These are phyloP conservation scores for Oreochromis grahami DNA, from an alignment of 2,797 vertebrate genomes.

Conservation along the genomic window DNA sequence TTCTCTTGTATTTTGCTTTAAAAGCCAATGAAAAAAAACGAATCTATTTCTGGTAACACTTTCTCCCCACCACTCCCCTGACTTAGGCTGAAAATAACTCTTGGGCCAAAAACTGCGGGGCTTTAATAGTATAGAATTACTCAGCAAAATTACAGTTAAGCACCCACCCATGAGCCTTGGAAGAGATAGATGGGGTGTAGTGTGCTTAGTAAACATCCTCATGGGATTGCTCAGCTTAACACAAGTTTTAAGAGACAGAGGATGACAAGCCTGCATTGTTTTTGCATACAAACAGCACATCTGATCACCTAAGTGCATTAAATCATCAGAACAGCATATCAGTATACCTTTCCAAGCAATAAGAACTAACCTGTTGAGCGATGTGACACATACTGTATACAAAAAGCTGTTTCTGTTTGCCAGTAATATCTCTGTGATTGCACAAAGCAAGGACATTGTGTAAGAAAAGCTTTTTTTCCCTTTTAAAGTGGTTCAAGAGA, in stretches of 20 bases:
- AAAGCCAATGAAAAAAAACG: neutral
- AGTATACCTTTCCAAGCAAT: neutral
- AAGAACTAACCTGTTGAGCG: neutral
- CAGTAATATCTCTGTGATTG: neutral
- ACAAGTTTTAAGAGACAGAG: neutral
- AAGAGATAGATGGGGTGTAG: neutral
- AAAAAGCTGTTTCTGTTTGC: neutral
- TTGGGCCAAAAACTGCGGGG: neutral
- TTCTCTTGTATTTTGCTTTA: neutral
- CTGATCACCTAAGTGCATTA: neutral
- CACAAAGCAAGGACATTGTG: neutral
- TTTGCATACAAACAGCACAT: neutral
- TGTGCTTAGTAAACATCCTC: conserved; percentile 17
- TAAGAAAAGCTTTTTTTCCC: neutral
- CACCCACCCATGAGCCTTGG: neutral
- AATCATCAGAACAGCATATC: neutral
- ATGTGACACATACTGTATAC: neutral
- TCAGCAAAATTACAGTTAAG: neutral
- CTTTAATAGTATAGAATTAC: conserved; percentile 30
- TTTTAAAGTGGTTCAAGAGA: neutral
- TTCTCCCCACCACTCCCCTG: neutral
- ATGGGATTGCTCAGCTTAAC: conserved; percentile 5
- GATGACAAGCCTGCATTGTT: neutral
- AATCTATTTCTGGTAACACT: neutral
- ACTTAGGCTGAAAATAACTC: neutral